phyloP scores from a whole-genome alignment of 2,113 vertebrate genomes.

The Rynchops niger region DNA sequence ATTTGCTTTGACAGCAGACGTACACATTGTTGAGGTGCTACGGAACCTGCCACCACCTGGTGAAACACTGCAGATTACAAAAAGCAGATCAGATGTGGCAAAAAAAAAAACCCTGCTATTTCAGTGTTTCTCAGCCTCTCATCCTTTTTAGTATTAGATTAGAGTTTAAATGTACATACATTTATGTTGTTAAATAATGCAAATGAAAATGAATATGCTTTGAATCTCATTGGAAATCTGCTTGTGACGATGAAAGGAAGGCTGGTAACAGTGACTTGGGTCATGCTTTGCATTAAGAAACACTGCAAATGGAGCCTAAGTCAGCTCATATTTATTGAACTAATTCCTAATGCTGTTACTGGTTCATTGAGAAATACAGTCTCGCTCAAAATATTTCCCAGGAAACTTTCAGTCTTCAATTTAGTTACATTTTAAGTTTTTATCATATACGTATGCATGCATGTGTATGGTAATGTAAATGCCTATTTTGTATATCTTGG shows the following conservation, averaged over 20 bases:
- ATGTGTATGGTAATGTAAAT: not conserved
- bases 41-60: not conserved
- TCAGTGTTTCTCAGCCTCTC: not conserved
- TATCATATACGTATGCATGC: not conserved
- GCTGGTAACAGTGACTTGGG: not conserved
- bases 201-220: not conserved
- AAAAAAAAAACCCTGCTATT: not conserved
- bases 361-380: not conserved
- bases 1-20: not conserved
- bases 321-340: not conserved
- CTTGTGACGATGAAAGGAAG: not conserved
- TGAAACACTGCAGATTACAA: not conserved
- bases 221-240: not conserved
- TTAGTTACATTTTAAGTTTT: not conserved
- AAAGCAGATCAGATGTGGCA: not conserved
- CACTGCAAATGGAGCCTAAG: not conserved
- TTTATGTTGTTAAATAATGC: not conserved
- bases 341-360: not conserved
- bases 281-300: not conserved
- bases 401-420: not conserved
- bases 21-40: not conserved
- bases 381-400: not conserved
- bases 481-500: not conserved
- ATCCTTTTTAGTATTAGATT: not conserved
- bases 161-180: not conserved